A percentile compares a stretch with the other conserved stretches of the same genome.
phyloP scores from a whole-genome alignment of 1,140 invertebrate species.

The Pachypeltis micranthus region DNA sequence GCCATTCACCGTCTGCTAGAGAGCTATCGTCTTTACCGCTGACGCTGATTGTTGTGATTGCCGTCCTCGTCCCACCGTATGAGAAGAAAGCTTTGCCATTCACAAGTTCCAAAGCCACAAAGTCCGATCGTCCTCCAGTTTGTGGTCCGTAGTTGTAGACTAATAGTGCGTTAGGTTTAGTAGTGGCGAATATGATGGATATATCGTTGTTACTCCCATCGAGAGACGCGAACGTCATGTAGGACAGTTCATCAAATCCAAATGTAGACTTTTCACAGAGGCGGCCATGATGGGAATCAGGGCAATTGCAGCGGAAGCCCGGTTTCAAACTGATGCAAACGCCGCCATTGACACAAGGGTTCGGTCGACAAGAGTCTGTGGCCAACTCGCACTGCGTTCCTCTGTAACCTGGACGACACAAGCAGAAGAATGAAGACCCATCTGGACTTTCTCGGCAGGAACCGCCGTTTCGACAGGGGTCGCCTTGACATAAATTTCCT shows the following conservation, averaged over 20 bases:
- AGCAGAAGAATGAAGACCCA: constrained; percentile 75
- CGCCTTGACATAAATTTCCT: constrained; percentile 67
- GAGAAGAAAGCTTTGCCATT: constrained; percentile 74
- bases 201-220: constrained; percentile 82
- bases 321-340: constrained; percentile 69
- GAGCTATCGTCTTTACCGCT: constrained; percentile 39
- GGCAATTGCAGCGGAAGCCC: constrained; percentile 78
- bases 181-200: constrained; percentile 80
- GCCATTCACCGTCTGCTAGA: constrained; percentile 77
- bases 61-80: constrained; percentile 74
- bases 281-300: constrained; percentile 71
- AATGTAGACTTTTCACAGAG: constrained; percentile 82
- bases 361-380: constrained; percentile 76
- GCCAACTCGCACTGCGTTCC: constrained; percentile 77
- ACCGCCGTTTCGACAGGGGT: constrained; percentile 79
- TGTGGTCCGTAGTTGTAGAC: constrained; percentile 82
- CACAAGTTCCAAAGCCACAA: constrained; percentile 79
- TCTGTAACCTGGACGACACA: constrained; percentile 76
- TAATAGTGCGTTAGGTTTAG: constrained; percentile 69
- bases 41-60: constrained; percentile 65
- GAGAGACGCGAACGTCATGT: constrained; percentile 72
- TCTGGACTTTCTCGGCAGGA: constrained; percentile 76
- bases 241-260: constrained; percentile 80
- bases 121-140: constrained; percentile 78
- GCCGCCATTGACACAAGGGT: constrained; percentile 77